Base-by-base conservation (phyloP, 2,797 vertebrate genomes). In the Siniperca obscura region DNA sequence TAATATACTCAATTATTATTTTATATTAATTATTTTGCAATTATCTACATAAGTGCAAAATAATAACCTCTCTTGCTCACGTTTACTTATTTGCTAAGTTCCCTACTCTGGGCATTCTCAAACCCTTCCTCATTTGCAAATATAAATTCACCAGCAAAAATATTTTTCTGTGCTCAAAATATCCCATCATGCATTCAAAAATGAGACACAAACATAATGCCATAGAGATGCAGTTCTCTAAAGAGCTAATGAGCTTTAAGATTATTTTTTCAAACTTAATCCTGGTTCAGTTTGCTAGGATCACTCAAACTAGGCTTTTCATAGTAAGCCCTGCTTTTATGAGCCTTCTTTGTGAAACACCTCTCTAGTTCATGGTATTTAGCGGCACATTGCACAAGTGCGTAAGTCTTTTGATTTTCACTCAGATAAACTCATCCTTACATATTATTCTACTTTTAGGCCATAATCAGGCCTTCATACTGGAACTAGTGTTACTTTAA, bases 321-420 rank as follows among this genome's bases (percentile, higher is more conserved):
- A 4, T n/a, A 42, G 22, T 50, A 19, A 70, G 27, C 19, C 25
- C 34, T 30, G 38, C 52, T 73, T 48, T 27, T 50, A 40, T 17
- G 7, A 66, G 70, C 52, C 42, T 36, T 55, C n/a, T 68, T 72
- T 38, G n/a, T 52, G 44, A 82, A 78, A 76, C 57, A 27, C 40
- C 66, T 75, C 71, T 60, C 36, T 74, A 56, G 25, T 27, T 68
- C 21, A 65, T 62, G 13, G 53, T 52, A 53, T 71, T 66, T 30
- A 10, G 36, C 0, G 10, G 52, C 64, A 77, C 52, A 78, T 71
- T 72, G 36, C 73, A 62, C 27, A 55, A 61, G 13, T 52, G n/a
- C 46, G 50, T 9, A 40, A 55, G 46, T 48, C 22, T 78, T 68
- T 21, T 55, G 36, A 67, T 71, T 78, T 73, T 70, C 9, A 48